Evolutionary conservation across 2,113 vertebrate genomes (phyloP), one percentile per base, ranked within the genome.

Genomic region (Phylloscopus trochiloides): DNA sequence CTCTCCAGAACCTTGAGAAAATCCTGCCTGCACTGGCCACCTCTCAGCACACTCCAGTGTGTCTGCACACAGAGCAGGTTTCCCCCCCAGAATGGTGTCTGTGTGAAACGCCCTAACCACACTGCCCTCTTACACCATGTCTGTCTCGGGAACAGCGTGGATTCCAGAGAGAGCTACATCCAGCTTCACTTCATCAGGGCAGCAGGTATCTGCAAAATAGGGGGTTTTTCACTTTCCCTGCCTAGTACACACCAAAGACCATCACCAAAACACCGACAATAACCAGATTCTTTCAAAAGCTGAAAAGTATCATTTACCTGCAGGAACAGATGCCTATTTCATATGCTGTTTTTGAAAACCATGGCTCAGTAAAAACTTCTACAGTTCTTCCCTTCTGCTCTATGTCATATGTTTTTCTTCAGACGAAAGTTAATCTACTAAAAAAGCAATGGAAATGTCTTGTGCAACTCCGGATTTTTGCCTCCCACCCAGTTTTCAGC

Each of bases 391-490:
- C 40, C 47, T 72, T 29, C 42, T 52, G 28, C 14, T 88, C 40
- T 58, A 16, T 36, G 57, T 19, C 36, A 57, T 55, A 26, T 38
- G 34, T 79, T 78, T 92, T 81, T 45, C 47, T 80, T 84, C 32
- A 74, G 12, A 83, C n/a, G 8, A 38, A 45, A 94, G 32, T 40
- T 50, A 21, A 59, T 67, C 16, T 51, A 62, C 54, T 73, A 43
- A 58, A 89, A 77, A 8, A 62, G 59, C 61, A 74, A 48, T 48
- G 52, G 31, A 58, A 93, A 10, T 20, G 52, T 13, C 47, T 97
- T 96, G 74, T 42, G 86, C 79, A 97, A 97, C 36, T 68, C 72
- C 2, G 92, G 93, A 63, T 17, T 94, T 96, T 95, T 94, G 81
- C 45, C 43, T 85, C 73, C 70, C 43, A 45, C 12, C 22, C 62